phyloP scores from a whole-genome alignment of 2,113 vertebrate genomes.

The Carlito syrichta region DNA sequence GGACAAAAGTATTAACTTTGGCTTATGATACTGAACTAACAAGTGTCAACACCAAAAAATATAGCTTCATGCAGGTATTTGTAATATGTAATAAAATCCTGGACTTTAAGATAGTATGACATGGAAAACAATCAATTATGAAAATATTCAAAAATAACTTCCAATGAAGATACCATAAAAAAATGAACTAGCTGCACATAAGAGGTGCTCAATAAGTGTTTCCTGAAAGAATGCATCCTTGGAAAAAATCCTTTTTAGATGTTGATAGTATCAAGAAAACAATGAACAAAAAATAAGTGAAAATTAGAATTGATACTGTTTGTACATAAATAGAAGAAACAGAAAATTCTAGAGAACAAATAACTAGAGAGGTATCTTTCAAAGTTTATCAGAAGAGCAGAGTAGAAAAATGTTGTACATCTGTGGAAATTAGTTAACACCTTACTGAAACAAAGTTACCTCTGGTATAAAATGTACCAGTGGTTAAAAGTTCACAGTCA shows the following conservation, averaged over 20 bases:
- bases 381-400: neutral
- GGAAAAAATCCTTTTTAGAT: neutral
- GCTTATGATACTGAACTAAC: neutral
- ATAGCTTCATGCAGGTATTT: neutral
- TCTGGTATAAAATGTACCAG: neutral
- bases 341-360: neutral
- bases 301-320: neutral
- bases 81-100: neutral
- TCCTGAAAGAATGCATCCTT: neutral
- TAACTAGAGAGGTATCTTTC: neutral
- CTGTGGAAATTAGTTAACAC: conserved; percentile 7
- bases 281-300: neutral
- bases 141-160: neutral
- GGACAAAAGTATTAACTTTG: neutral
- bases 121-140: neutral
- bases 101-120: neutral
- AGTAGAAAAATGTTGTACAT: neutral
- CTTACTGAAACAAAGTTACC: neutral
- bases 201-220: neutral
- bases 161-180: neutral
- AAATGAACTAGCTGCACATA: neutral
- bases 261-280: neutral
- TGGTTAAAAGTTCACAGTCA: conserved; percentile 45
- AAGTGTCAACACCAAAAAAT: neutral
- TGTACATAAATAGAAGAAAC: neutral